Percentiles rank a stretch among this genome's conserved stretches.
Evolutionary conservation across 2,113 vertebrate species (phyloP).

Genomic region (Stictonetta naevosa): DNA sequence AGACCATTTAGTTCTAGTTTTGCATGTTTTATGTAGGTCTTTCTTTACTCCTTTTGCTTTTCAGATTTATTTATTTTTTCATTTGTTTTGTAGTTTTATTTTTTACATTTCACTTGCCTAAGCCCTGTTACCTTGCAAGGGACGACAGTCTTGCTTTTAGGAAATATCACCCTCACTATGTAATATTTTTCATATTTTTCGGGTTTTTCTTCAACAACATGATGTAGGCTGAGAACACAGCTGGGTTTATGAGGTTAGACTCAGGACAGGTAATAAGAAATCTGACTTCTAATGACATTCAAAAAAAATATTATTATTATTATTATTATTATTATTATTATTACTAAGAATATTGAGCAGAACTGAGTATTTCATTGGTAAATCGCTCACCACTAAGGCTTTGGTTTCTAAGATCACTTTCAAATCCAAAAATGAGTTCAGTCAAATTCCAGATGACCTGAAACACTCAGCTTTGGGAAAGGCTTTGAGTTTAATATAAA

Average conservation of each 20-base stretch:
- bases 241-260: neutral
- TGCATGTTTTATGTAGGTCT: neutral
- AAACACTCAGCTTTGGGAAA: constrained; percentile 50
- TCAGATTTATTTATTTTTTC: neutral
- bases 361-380: constrained; percentile 20
- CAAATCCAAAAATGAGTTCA: constrained; percentile 65
- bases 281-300: neutral
- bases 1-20: neutral
- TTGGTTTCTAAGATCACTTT: constrained; percentile 62
- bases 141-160: neutral
- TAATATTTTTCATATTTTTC: neutral
- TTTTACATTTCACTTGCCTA: neutral
- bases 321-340: neutral
- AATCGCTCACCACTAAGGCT: constrained; percentile 37
- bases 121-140: neutral
- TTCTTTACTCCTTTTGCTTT: neutral
- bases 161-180: neutral
- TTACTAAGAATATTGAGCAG: constrained; percentile 34
- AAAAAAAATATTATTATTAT: too few species aligned
- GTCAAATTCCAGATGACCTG: constrained; percentile 56
- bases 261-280: neutral
- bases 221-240: neutral
- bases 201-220: neutral
- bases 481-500: constrained; percentile 55
- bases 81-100: neutral